Conservation (phyloP, 92 coral and sea anemone genomes). For the Parazoanthus darwini region DNA sequence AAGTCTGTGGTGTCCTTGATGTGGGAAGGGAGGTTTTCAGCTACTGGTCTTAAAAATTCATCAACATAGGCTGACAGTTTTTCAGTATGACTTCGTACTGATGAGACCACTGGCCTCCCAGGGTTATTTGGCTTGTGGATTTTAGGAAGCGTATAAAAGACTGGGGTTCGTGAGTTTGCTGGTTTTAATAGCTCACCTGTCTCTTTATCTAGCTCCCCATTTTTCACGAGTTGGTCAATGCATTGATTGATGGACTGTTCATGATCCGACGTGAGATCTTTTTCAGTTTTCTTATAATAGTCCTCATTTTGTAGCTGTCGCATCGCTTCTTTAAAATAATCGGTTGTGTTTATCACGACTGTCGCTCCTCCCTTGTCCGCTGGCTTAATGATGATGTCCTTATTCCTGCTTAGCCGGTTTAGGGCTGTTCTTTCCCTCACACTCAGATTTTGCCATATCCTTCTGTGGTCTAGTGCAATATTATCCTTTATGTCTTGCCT, state of each 20-base stretch:
- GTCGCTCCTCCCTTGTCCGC: no score
- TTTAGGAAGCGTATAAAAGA: constrained; percentile 28
- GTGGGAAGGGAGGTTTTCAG: background rate
- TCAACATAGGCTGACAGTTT: constrained; percentile 10
- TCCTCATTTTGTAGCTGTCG: constrained; percentile 33
- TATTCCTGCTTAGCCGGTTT: no score
- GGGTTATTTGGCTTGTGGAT: constrained; percentile 8
- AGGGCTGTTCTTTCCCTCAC: no score
- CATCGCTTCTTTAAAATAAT: constrained; percentile 35
- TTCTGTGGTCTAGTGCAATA: no score
- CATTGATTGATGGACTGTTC: constrained; percentile 42
- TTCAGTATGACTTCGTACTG: background rate
- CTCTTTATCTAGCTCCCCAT: constrained; percentile 34
- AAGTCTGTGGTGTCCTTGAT: constrained; percentile 1
- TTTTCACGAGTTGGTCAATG: constrained; percentile 23
- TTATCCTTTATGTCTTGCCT: no score
- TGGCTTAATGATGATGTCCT: background rate
- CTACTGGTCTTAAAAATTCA: background rate
- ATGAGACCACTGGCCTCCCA: constrained; percentile 38
- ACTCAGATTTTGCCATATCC: no score
- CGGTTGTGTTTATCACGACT: constrained; percentile 21
- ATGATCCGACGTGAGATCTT: constrained; percentile 44
- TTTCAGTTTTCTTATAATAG: constrained; percentile 41
- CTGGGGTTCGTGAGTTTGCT: constrained; percentile 39
- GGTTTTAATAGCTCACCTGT: constrained; percentile 40